Conservation (phyloP, 2,113 vertebrate genomes). For the Notechis scutatus region DNA sequence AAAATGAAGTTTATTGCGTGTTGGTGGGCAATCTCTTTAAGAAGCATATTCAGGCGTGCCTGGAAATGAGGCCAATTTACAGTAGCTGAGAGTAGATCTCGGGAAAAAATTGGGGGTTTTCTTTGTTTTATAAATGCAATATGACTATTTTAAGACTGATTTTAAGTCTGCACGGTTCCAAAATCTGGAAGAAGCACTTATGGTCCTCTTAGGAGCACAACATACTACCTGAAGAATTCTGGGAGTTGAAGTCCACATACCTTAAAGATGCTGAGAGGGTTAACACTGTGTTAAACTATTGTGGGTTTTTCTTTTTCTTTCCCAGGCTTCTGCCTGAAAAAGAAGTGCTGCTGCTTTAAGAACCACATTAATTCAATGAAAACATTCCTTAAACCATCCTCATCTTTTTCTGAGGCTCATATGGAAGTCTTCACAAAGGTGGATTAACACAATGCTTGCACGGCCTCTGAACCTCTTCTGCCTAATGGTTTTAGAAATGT, state of each 20-base stretch:
- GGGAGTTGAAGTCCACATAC: neutral
- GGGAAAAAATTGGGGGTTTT: neutral
- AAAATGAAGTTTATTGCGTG: neutral
- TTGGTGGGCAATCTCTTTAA: neutral
- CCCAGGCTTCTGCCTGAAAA: neutral
- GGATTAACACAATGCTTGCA: neutral
- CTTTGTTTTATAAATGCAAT: neutral
- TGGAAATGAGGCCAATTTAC: neutral
- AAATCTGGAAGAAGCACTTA: neutral
- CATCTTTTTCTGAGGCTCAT: neutral
- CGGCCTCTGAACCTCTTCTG: neutral
- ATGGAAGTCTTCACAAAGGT: neutral
- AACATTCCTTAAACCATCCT: neutral
- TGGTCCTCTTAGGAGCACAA: neutral
- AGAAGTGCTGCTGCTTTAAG: neutral
- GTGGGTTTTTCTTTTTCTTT: neutral
- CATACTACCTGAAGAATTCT: neutral
- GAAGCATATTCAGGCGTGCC: neutral
- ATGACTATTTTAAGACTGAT: neutral
- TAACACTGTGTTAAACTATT: neutral
- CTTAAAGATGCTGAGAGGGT: neutral
- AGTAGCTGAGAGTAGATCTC: neutral
- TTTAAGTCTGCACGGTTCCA: neutral
- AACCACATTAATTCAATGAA: neutral
- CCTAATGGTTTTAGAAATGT: neutral